A percentile compares a stretch with the other conserved stretches of the same genome.
Evolutionary conservation across 2,113 vertebrate genomes (phyloP).

Genomic region (Amphilophus citrinellus): DNA sequence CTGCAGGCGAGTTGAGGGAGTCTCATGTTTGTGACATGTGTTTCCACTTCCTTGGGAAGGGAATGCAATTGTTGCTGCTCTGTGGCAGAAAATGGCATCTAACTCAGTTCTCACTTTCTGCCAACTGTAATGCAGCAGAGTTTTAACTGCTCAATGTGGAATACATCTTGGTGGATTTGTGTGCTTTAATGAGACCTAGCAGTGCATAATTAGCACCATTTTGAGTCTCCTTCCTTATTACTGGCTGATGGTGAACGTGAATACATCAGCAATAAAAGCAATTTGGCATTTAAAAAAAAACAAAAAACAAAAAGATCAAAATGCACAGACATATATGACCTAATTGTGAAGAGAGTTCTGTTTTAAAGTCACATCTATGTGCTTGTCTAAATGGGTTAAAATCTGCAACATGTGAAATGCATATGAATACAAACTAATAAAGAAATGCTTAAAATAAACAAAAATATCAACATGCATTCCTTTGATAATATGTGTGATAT

Average conservation of each 20-base stretch:
- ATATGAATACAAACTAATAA: neutral
- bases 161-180: neutral
- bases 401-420: neutral
- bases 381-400: neutral
- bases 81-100: conserved; percentile 53
- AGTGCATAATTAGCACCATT: conserved; percentile 32
- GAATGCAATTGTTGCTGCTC: conserved; percentile 36
- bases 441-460: neutral
- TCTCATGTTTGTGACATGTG: conserved; percentile 40
- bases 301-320: neutral
- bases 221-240: conserved; percentile 3
- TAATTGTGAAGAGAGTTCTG: neutral
- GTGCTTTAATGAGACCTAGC: conserved; percentile 24
- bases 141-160: conserved; percentile 23
- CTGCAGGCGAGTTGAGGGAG: conserved; percentile 9
- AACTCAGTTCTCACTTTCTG: conserved; percentile 32
- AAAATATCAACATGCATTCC: neutral
- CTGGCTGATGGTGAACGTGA: neutral
- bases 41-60: conserved; percentile 42
- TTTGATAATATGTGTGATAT: neutral
- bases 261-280: neutral
- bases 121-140: conserved; percentile 31
- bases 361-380: neutral
- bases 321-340: neutral
- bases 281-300: conserved; percentile 4